Conservation (phyloP, 2,113 vertebrate genomes). For the Sinocyclocheilus anshuiensis region DNA sequence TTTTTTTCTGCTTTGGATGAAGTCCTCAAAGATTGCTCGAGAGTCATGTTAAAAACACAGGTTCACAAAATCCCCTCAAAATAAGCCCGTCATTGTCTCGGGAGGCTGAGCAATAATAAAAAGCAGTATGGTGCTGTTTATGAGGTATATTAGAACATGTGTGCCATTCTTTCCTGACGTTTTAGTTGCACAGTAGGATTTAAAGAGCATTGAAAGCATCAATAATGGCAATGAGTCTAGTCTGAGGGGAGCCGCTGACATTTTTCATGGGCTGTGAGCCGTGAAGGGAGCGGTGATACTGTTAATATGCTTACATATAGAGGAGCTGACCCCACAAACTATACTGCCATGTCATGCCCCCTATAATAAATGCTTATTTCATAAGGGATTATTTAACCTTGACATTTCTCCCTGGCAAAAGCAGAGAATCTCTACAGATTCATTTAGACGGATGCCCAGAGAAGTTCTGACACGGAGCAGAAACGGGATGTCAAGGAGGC, state of each 20-base stretch:
- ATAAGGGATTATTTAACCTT: constrained; percentile 57
- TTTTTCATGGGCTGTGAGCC: constrained; percentile 23
- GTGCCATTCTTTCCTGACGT: not conserved
- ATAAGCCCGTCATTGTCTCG: not conserved
- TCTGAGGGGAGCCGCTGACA: constrained; percentile 40
- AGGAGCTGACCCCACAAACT: not conserved
- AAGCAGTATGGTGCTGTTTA: not conserved
- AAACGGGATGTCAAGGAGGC: constrained; percentile 45
- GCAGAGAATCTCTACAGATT: constrained; percentile 36
- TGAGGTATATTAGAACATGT: constrained; percentile 17
- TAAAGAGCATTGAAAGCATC: constrained; percentile 17
- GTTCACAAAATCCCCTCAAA: not conserved
- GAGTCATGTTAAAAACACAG: constrained; percentile 26
- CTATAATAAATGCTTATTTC: constrained; percentile 38
- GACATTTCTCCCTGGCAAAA: constrained; percentile 57
- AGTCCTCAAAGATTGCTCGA: not conserved
- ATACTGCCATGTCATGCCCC: not conserved
- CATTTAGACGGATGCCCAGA: constrained; percentile 36
- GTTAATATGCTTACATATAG: not conserved
- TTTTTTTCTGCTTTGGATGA: constrained; percentile 16
- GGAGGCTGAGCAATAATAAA: not conserved
- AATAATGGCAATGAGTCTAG: constrained; percentile 27
- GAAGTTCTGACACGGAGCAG: constrained; percentile 44
- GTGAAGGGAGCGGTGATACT: constrained; percentile 22
- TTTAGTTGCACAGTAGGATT: constrained; percentile 11